A percentile compares a stretch with the other conserved stretches of the same genome.
Evolutionary conservation across 2,113 vertebrate species (phyloP).

Genomic region (Ia io): DNA sequence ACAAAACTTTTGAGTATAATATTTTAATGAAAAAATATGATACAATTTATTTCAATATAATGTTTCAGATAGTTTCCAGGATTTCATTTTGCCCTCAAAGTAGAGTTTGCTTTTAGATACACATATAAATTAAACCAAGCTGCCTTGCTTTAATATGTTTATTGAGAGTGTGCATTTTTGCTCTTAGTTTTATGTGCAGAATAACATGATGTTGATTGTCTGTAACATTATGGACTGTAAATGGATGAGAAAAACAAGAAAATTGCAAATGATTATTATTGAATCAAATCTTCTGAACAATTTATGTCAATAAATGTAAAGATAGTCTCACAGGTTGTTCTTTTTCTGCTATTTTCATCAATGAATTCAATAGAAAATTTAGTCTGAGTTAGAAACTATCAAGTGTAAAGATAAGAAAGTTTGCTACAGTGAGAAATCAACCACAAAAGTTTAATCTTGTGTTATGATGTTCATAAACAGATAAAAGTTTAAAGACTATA

Average conservation of each 20-base stretch:
- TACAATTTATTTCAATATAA: not conserved
- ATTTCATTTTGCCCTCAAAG: not conserved
- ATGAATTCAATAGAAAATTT: constrained; percentile 21
- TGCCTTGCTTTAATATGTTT: not conserved
- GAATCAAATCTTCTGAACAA: not conserved
- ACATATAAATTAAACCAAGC: not conserved
- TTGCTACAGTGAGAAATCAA: not conserved
- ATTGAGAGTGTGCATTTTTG: not conserved
- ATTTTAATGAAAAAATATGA: not conserved
- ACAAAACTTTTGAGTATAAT: not conserved
- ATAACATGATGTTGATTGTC: not conserved
- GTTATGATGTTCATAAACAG: not conserved
- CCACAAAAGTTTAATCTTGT: not conserved
- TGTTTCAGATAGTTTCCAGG: not conserved
- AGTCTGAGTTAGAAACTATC: not conserved
- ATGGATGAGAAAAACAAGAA: not conserved
- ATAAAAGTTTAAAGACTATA: not conserved
- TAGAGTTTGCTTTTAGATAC: not conserved
- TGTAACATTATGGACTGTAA: not conserved
- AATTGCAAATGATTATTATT: constrained; percentile 3
- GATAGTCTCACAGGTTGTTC: not conserved
- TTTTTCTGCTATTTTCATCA: constrained; percentile 5
- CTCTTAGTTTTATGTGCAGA: not conserved
- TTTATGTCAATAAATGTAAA: constrained; percentile 5
- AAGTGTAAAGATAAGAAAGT: not conserved